A percentile compares a stretch with the other conserved stretches of the same genome.
These are phyloP conservation scores for Rhorus exstirpatorius DNA, from an alignment of 2,888 invertebrate genomes.

Conservation along the genomic window DNA sequence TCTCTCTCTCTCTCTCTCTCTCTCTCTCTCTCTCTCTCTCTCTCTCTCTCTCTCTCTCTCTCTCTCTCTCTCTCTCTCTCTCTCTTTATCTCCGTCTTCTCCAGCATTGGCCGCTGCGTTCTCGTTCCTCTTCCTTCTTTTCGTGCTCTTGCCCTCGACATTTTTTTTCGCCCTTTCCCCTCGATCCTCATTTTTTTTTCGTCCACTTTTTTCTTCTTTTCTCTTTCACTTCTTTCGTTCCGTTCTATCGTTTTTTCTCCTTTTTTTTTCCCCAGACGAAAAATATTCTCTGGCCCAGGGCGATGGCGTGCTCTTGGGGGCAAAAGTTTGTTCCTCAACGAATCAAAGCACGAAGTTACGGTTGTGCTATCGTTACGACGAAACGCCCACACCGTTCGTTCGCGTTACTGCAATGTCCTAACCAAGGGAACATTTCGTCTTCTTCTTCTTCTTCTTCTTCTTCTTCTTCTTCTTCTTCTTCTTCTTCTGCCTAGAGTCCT, in stretches of 20 bases:
- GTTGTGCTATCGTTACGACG: constrained; percentile 47
- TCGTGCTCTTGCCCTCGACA: constrained; percentile 17
- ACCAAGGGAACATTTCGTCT: constrained; percentile 42
- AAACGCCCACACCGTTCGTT: constrained; percentile 43
- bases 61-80: constrained; percentile 51
- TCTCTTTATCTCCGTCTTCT: constrained; percentile 43
- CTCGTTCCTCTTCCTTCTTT: constrained; percentile 33
- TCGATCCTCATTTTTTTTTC: constrained; percentile 34
- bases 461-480: constrained; percentile 7
- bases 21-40: too few relatives aligned
- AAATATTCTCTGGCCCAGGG: constrained; percentile 58
- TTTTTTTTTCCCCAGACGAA: constrained; percentile 27
- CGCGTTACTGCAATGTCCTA: constrained; percentile 51
- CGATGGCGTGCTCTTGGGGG: constrained; percentile 49
- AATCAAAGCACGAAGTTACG: constrained; percentile 71
- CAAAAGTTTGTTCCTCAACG: constrained; percentile 69
- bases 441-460: constrained; percentile 34
- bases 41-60: too few relatives aligned
- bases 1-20: too few relatives aligned
- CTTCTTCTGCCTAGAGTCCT: constrained; percentile 5
- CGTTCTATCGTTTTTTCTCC: constrained; percentile 47
- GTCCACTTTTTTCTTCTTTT: constrained; percentile 42
- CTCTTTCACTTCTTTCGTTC: constrained; percentile 24
- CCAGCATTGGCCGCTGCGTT: constrained; percentile 43
- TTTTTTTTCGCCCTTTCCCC: constrained; percentile 32